A percentile compares a stretch with the other conserved stretches of the same genome.
phyloP scores from a whole-genome alignment of 2,113 vertebrate species.

The Campylomormyrus tamandua region DNA sequence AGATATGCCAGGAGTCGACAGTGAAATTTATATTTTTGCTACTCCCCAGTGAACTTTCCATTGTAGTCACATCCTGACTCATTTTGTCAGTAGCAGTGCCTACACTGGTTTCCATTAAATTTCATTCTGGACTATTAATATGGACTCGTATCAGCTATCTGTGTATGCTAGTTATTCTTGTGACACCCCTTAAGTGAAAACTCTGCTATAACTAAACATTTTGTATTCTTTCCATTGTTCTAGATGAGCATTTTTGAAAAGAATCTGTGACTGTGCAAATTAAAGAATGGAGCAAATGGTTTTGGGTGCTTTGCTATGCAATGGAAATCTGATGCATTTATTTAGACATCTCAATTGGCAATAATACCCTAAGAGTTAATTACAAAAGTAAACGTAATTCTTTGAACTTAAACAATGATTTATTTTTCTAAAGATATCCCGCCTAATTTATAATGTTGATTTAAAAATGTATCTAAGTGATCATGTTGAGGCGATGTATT shows the following conservation, averaged over 20 bases:
- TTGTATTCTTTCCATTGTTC: background rate
- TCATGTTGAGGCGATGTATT: background rate
- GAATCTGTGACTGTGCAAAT: background rate
- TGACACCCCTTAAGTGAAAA: background rate
- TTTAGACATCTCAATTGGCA: slow-evolving; percentile 30
- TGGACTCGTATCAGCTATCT: background rate
- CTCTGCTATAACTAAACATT: background rate
- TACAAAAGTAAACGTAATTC: slow-evolving; percentile 37
- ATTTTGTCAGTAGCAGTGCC: background rate
- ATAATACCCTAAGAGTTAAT: slow-evolving; percentile 31
- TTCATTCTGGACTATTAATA: background rate
- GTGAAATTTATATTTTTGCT: background rate
- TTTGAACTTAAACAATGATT: slow-evolving; percentile 47
- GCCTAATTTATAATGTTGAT: slow-evolving; percentile 7
- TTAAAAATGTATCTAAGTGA: background rate
- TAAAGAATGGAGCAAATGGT: background rate
- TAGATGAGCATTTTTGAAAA: background rate
- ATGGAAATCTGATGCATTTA: slow-evolving; percentile 36
- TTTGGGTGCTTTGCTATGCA: slow-evolving; percentile 49
- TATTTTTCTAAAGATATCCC: slow-evolving; percentile 9
- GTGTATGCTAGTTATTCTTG: background rate
- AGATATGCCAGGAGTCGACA: background rate
- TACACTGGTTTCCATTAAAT: background rate
- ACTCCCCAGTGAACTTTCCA: background rate
- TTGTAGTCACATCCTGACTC: background rate